A percentile compares a stretch with the other conserved stretches of the same genome.
Conservation (phyloP, 2,888 invertebrate genomes). For the Sthenelais limicola region DNA sequence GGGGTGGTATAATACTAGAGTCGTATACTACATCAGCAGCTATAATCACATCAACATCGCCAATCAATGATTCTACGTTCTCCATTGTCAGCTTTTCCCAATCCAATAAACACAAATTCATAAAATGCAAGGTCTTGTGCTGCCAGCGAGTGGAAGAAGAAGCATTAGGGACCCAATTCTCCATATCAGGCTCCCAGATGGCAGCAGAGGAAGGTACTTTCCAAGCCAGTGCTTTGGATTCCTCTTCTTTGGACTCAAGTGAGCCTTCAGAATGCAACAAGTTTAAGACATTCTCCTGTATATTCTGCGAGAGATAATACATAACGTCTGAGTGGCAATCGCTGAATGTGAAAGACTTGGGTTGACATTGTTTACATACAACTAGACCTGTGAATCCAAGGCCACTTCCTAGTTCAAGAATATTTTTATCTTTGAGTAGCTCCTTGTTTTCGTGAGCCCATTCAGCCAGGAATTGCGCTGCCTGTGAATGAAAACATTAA, state of each 20-base stretch:
- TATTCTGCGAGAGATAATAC: slow-evolving; percentile 11
- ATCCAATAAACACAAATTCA: slow-evolving; percentile 2
- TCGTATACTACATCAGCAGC: slow-evolving; percentile 66
- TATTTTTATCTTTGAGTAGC: not conserved
- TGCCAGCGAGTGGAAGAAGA: slow-evolving; percentile 14
- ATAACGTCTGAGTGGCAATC: slow-evolving; percentile 31
- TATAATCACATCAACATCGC: slow-evolving; percentile 17
- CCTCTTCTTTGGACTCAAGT: too few relatives aligned
- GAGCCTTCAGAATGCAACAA: too few relatives aligned
- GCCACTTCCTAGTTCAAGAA: slow-evolving; percentile 38
- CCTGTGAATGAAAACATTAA: not conserved
- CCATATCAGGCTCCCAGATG: too few relatives aligned
- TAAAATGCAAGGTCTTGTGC: not conserved
- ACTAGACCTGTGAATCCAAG: slow-evolving; percentile 33
- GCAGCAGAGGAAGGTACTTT: too few relatives aligned
- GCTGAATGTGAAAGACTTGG: not conserved
- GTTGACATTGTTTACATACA: slow-evolving; percentile 6
- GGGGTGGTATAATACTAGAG: slow-evolving; percentile 60
- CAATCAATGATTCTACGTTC: not conserved
- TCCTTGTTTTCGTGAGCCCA: slow-evolving; percentile 29
- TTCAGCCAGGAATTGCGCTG: slow-evolving; percentile 36
- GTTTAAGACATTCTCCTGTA: slow-evolving; percentile 6
- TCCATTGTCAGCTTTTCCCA: not conserved
- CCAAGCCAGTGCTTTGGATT: too few relatives aligned
- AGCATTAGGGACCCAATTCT: too few relatives aligned